Conservation (phyloP, 1,140 invertebrate genomes). For the Battus philenor region DNA sequence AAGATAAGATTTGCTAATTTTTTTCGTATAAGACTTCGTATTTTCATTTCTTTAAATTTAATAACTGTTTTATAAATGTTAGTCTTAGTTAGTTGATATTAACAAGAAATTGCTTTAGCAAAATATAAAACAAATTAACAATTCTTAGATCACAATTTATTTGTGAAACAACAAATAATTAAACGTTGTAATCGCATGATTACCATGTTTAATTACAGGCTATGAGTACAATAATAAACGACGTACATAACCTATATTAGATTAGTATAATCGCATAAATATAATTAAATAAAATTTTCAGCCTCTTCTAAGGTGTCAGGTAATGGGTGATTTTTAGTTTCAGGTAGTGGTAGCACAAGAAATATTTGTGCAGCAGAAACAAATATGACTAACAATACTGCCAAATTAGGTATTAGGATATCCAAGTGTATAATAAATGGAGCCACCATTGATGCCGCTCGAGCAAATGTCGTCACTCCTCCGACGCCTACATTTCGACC, state of each 20-base stretch:
- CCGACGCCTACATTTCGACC: slow-evolving; percentile 81
- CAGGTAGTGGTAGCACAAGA: slow-evolving; percentile 53
- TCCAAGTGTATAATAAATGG: slow-evolving; percentile 79
- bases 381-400: slow-evolving; percentile 46
- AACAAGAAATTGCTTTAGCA: no score
- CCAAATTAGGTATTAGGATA: slow-evolving; percentile 52
- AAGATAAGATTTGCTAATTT: no score
- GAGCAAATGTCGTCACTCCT: slow-evolving; percentile 77
- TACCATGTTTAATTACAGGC: no score
- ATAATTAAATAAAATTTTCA: slow-evolving; percentile 29
- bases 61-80: no score
- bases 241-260: background rate
- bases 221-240: no score
- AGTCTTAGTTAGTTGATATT: no score
- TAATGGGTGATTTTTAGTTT: slow-evolving; percentile 57
- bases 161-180: slow-evolving; percentile 1
- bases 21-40: no score
- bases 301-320: slow-evolving; percentile 61
- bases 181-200: background rate
- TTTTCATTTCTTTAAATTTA: no score
- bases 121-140: no score
- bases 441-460: slow-evolving; percentile 82
- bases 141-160: no score
- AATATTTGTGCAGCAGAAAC: slow-evolving; percentile 44
- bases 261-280: background rate